Evolutionary conservation across 2,113 vertebrate species (phyloP).

Genomic region (Sclerurus mexicanus): DNA sequence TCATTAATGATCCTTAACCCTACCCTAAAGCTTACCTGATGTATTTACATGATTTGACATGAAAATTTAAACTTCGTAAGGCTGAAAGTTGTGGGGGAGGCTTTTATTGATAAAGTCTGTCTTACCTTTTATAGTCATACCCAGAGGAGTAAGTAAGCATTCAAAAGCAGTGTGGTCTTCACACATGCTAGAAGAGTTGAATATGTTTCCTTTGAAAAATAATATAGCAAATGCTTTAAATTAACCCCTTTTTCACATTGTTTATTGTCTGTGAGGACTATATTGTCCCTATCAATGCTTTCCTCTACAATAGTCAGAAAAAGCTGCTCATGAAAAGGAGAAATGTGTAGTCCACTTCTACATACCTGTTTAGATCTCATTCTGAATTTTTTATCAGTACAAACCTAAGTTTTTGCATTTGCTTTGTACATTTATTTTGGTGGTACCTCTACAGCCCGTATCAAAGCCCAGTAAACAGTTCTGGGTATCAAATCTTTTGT

Average conservation of each 20-base stretch:
- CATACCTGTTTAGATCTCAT: background rate
- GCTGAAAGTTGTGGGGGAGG: no score
- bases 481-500: background rate
- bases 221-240: conserved; percentile 64
- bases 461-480: background rate
- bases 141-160: no score
- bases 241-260: conserved; percentile 19
- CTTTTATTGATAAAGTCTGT: no score
- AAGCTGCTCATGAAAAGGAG: background rate
- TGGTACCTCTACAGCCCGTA: background rate
- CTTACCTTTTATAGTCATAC: no score
- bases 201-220: conserved; percentile 77
- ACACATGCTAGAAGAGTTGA: conserved; percentile 40
- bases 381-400: background rate
- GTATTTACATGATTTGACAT: no score
- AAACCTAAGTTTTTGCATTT: background rate
- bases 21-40: no score
- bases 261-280: conserved; percentile 68
- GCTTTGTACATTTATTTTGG: background rate
- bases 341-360: background rate
- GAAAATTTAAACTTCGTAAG: no score
- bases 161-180: no score
- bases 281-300: conserved; percentile 41
- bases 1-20: no score
- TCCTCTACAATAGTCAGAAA: background rate